Conservation (phyloP, 2,888 invertebrate genomes). For the Limnephilus rhombicus region DNA sequence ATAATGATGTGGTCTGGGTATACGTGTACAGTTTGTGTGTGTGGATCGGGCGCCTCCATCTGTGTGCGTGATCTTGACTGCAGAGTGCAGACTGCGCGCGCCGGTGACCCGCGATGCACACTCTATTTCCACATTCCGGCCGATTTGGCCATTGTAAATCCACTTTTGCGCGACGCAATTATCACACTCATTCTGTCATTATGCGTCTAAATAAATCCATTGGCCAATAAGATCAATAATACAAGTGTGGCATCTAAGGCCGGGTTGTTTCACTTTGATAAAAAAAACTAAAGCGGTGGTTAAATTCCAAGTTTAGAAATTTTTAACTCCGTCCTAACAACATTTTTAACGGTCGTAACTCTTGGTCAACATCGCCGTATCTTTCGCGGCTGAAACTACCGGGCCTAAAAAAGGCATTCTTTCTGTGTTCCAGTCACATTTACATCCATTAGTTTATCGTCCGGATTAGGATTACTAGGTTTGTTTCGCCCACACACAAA, state of each 20-base stretch:
- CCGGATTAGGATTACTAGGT: neutral
- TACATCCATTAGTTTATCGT: neutral
- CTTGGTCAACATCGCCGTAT: neutral
- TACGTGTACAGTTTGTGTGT: too few species aligned
- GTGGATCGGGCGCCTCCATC: too few species aligned
- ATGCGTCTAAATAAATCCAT: neutral
- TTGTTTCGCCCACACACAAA: neutral
- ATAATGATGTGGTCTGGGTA: too few species aligned
- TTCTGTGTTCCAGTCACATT: neutral
- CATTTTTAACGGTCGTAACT: neutral
- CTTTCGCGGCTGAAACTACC: neutral
- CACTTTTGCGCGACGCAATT: conserved; percentile 12
- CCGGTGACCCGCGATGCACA: conserved; percentile 26
- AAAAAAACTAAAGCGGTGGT: too few species aligned
- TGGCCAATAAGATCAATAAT: neutral
- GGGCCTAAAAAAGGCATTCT: neutral
- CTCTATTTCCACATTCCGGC: conserved; percentile 32
- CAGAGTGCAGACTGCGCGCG: conserved; percentile 34
- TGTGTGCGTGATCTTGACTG: conserved; percentile 26
- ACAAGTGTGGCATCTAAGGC: too few species aligned
- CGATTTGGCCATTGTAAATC: neutral
- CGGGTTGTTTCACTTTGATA: too few species aligned
- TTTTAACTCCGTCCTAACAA: too few species aligned
- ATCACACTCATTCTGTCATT: neutral
- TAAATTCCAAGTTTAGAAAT: too few species aligned